These are phyloP conservation scores for Heliconius charithonia DNA, from an alignment of 2,888 invertebrate genomes.

Conservation along the genomic window DNA sequence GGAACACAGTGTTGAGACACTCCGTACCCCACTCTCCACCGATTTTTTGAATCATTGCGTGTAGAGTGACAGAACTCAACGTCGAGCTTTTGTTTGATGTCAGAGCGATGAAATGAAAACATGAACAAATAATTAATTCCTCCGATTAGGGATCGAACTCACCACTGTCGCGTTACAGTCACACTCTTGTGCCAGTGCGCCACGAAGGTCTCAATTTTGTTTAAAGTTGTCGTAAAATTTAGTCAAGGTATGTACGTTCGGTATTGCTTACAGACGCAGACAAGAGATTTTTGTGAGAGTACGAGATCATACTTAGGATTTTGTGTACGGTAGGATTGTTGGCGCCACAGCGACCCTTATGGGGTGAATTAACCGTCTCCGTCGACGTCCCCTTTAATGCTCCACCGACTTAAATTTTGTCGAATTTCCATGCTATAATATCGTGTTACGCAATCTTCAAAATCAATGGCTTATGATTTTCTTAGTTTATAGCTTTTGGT, in stretches of 20 bases:
- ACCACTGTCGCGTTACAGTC: no score
- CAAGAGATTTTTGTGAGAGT: conserved; percentile 49
- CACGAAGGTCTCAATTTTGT: no score
- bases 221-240: background rate
- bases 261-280: conserved; percentile 45
- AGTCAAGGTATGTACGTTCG: conserved; percentile 17
- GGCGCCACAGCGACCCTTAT: conserved; percentile 82
- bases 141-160: no score
- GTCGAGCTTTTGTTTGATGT: no score
- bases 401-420: conserved; percentile 81
- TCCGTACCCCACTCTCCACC: no score
- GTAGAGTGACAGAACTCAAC: no score
- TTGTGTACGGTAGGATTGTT: conserved; percentile 79
- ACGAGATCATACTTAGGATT: conserved; percentile 73
- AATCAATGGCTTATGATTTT: conserved; percentile 77
- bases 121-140: no score
- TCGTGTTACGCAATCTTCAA: conserved; percentile 73
- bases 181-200: no score
- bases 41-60: no score
- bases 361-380: conserved; percentile 81
- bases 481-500: conserved; percentile 66
- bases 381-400: conserved; percentile 80
- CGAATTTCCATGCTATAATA: conserved; percentile 79
- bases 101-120: no score
- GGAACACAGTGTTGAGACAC: no score